These are phyloP conservation scores for Bombus sibiricus DNA, from an alignment of 1,140 invertebrate genomes.

Conservation along the genomic window DNA sequence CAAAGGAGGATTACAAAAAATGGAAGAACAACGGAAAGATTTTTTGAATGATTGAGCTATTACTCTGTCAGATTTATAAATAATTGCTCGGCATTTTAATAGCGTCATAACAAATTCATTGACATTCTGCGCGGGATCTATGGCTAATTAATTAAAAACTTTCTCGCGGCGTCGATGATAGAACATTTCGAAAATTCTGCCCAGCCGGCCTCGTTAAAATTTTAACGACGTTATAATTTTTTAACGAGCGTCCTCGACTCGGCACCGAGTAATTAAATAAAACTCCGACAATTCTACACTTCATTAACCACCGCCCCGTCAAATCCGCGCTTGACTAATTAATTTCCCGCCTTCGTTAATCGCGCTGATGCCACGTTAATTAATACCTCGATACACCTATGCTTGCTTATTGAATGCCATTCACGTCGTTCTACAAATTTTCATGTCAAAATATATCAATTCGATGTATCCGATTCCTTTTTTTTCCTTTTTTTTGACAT, in stretches of 20 bases:
- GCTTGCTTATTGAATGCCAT: neutral
- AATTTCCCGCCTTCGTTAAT: conserved; percentile 33
- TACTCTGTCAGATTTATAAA: neutral
- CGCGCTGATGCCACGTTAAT: conserved; percentile 1
- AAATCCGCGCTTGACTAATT: conserved; percentile 20
- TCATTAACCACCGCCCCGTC: conserved; percentile 13
- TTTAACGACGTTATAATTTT: conserved; percentile 18
- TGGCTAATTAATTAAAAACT: conserved; percentile 29
- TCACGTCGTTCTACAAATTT: neutral
- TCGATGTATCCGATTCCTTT: no score
- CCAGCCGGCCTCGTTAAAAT: neutral
- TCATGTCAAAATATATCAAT: neutral
- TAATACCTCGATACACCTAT: neutral
- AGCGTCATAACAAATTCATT: neutral
- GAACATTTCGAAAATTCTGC: conserved; percentile 4
- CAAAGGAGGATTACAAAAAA: no score
- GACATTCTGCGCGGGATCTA: neutral
- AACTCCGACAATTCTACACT: conserved; percentile 14
- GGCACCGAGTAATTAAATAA: conserved; percentile 15
- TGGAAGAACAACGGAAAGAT: neutral
- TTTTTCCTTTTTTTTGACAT: neutral
- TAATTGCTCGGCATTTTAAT: neutral
- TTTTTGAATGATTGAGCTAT: neutral
- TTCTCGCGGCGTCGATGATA: neutral
- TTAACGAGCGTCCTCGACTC: conserved; percentile 17